Conservation (phyloP, 2,888 invertebrate species). For the Cepaea hortensis region DNA sequence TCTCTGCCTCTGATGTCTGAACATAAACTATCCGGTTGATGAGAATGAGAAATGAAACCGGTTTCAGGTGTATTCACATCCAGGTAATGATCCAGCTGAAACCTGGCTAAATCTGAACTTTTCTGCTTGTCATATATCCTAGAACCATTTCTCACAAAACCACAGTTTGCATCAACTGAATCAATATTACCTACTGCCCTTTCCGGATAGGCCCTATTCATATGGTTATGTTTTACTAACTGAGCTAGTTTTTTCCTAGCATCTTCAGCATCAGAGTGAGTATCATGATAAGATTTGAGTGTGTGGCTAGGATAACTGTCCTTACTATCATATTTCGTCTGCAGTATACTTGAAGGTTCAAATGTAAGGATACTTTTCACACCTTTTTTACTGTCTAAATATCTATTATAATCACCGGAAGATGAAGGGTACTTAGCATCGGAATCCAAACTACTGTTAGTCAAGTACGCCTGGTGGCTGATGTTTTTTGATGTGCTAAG, state of each 20-base stretch:
- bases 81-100: background rate
- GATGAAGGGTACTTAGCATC: constrained; percentile 30
- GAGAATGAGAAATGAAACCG: background rate
- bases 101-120: constrained; percentile 29
- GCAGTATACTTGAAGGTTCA: constrained; percentile 10
- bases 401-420: constrained; percentile 25
- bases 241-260: constrained; percentile 38
- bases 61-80: constrained; percentile 20
- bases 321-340: constrained; percentile 27
- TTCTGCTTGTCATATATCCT: constrained; percentile 29
- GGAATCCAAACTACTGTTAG: constrained; percentile 28
- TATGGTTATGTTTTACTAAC: constrained; percentile 12
- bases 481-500: constrained; percentile 23
- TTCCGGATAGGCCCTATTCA: background rate
- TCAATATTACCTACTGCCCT: background rate
- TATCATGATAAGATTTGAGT: background rate
- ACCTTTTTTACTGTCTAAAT: constrained; percentile 18
- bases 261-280: background rate
- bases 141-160: constrained; percentile 19
- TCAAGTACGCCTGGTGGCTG: constrained; percentile 17
- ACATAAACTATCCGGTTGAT: background rate
- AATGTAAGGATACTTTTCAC: background rate
- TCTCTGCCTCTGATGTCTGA: constrained; percentile 14
- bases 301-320: constrained; percentile 1
- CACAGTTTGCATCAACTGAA: constrained; percentile 22